Evolutionary conservation across 1,140 invertebrate genomes (phyloP).

Genomic region (Aethina tumida): DNA sequence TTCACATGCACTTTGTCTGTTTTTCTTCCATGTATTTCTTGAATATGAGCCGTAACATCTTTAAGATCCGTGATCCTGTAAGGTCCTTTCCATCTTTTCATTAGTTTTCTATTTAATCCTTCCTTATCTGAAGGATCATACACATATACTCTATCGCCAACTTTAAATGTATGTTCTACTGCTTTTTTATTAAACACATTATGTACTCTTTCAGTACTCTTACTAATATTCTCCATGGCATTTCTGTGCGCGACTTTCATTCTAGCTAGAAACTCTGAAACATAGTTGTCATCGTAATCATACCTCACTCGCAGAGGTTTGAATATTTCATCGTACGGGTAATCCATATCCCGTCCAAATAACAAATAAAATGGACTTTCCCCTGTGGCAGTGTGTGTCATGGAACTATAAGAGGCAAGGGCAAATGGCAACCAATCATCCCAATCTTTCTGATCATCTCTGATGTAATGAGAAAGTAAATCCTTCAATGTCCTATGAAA

Average conservation of each 20-base stretch:
- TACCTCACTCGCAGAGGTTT: slow-evolving; percentile 11
- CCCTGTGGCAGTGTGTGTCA: slow-evolving; percentile 26
- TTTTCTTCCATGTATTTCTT: too few species aligned
- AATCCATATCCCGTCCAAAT: slow-evolving; percentile 13
- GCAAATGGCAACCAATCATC: slow-evolving; percentile 23
- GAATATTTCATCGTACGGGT: slow-evolving; percentile 16
- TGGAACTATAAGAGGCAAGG: slow-evolving; percentile 15
- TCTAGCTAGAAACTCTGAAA: slow-evolving; percentile 10
- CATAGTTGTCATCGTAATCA: slow-evolving; percentile 12
- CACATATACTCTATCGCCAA: too few species aligned
- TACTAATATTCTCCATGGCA: slow-evolving; percentile 2
- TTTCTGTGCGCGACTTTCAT: slow-evolving; percentile 12
- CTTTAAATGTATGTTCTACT: too few species aligned
- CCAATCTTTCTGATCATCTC: slow-evolving; percentile 27
- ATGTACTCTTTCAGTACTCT: too few species aligned
- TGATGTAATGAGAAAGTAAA: slow-evolving; percentile 14
- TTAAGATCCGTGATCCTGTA: too few species aligned
- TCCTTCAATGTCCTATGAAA: slow-evolving; percentile 17
- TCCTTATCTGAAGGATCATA: too few species aligned
- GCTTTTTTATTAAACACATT: too few species aligned
- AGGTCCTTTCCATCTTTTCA: too few species aligned
- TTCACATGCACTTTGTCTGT: too few species aligned
- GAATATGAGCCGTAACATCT: too few species aligned
- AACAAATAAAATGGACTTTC: slow-evolving; percentile 20
- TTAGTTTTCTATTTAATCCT: too few species aligned